Evolutionary conservation across 2,797 vertebrate species (phyloP), one percentile per base, ranked within the genome.

Genomic region (Lagothrix lagotricha): DNA sequence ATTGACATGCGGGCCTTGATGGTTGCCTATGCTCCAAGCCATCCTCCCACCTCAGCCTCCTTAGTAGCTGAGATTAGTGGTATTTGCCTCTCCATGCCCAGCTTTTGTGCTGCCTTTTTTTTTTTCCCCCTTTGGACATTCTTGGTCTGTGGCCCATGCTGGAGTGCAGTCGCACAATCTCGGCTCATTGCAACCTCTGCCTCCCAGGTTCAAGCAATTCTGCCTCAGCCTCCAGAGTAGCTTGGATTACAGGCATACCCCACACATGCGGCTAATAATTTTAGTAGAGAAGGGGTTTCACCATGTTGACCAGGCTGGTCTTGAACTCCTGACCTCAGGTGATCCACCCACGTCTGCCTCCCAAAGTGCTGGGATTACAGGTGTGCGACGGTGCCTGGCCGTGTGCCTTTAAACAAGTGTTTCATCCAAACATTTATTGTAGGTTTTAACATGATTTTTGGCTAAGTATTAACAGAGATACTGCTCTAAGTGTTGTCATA

Each of bases 401-500:
- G 0, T 70, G 19, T 70, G 67, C 67, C n/a, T 92, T 73, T 54
- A 93, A 67, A 30, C 17, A 73, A 64, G 30, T 93, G 58, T 50
- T 92, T 44, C 48, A 10, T 93, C 58, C 67, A 54, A 61, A 36
- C 52, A 33, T 26, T 39, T 7, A 28, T 39, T 85, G 41, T 82
- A 41, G 11, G n/a, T 70, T 72, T 95, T 82, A 92, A 15, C 9
- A 8, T 86, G 44, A 6, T 83, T 72, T 90, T 7, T 44, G 54
- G 13, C n/a, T 33, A 61, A 95, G 24, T 41, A 5, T 90, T 79
- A 86, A 70, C 20, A 88, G 44, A 67, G 82, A 44, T 93, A 44
- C 26, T 87, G 36, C 6, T 4, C 15, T 61, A 64, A 39, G 10
- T 90, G 39, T 54, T 85, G 20, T 87, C 67, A 41, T 1, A 95